Base-by-base conservation (phyloP, 2,888 invertebrate genomes). In the Cephalotes varians region DNA sequence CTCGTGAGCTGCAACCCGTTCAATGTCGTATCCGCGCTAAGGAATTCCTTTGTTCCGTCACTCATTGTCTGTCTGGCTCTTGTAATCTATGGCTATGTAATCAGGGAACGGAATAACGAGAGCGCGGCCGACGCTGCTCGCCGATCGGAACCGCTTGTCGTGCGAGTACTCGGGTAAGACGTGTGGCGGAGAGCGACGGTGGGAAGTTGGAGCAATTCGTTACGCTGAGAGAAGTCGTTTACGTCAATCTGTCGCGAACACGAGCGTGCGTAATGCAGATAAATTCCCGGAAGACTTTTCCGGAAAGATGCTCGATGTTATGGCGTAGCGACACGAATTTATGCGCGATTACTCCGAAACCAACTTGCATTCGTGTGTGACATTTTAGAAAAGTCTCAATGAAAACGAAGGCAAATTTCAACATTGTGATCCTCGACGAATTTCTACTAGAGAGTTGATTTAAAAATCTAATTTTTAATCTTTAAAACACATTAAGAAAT, bases 41-140 rank as follows among this genome's bases (percentile, higher is more conserved):
- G 84, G 89, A 88, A 89, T 90, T 90, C 90, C 85, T 89, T 89
- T 89, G 88, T 90, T 84, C 90, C 85, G 80, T 84, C 88, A 67
- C 85, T 89, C 90, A 85, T 89, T 88, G 89, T 76, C 82, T 82
- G 73, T n/a, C 82, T 67, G 69, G 83, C 86, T 85, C 83, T 89
- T 88, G n/a, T n/a, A n/a, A n/a, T n/a, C n/a, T n/a, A n/a, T n/a
- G n/a, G n/a, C n/a, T n/a, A 89, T 72, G 85, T 84, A 89, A 89
- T 86, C 64, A 65, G 60, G 40, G 62, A 73, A 72, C 51, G 71
- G 64, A 62, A 58, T 69, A 67, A 77, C 60, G 85, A 73, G 81
- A 77, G 73, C 18, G 21, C 72, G 56, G 69, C 79, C 76, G 81
- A 65, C 74, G 64, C 9, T 56, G 83, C 72, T 82, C 85, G 84